Conservation (phyloP, 2,888 invertebrate genomes). For the Drosophila limbata region DNA sequence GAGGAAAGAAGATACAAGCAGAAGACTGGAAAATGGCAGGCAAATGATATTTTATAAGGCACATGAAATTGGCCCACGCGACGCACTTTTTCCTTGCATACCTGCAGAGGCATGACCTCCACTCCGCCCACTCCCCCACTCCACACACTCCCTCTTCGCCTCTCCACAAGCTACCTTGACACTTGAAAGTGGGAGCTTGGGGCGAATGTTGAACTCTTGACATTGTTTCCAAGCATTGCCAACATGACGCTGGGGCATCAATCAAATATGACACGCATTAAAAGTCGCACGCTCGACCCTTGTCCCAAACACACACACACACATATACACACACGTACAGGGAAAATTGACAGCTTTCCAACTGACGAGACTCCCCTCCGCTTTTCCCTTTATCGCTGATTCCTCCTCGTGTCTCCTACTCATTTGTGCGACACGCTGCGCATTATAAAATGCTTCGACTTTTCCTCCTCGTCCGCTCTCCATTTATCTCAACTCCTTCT, state of each 20-base stretch:
- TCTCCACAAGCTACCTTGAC: slow-evolving; percentile 32
- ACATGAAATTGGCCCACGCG: slow-evolving; percentile 36
- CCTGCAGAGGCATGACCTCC: slow-evolving; percentile 62
- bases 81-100: slow-evolving; percentile 74
- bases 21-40: slow-evolving; percentile 31
- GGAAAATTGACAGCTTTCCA: slow-evolving; percentile 26
- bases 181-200: slow-evolving; percentile 55
- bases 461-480: background rate
- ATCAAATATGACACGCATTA: slow-evolving; percentile 82
- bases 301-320: background rate
- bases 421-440: slow-evolving; percentile 53
- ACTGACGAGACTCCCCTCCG: slow-evolving; percentile 4
- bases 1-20: background rate
- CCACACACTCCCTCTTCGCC: slow-evolving; percentile 2
- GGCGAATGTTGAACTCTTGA: slow-evolving; percentile 72
- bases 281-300: slow-evolving; percentile 58
- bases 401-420: slow-evolving; percentile 7
- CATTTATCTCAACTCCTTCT: too few relatives aligned
- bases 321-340: background rate
- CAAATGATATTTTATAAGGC: slow-evolving; percentile 54
- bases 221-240: slow-evolving; percentile 63
- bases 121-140: background rate
- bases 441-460: slow-evolving; percentile 55
- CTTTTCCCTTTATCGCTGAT: too few relatives aligned
- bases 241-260: slow-evolving; percentile 54